Conservation (phyloP, 2,797 vertebrate species). For the Macrochelys suwanniensis region DNA sequence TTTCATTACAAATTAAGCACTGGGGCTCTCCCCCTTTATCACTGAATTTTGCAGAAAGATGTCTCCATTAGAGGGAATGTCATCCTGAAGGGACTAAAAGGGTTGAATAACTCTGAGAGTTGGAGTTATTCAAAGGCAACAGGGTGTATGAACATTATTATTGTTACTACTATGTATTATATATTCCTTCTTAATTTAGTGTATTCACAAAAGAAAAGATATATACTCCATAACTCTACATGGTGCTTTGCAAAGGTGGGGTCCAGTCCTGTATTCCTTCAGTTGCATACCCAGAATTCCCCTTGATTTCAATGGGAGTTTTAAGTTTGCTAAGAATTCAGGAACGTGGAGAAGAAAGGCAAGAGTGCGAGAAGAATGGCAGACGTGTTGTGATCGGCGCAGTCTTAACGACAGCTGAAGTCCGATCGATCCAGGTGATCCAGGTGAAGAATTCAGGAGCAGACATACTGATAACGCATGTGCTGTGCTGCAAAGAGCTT, state of each 20-base stretch:
- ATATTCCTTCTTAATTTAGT: background rate
- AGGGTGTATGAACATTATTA: background rate
- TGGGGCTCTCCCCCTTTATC: background rate
- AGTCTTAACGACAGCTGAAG: too few relatives aligned
- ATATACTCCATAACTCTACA: background rate
- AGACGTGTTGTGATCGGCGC: too few relatives aligned
- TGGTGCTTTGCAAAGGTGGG: background rate
- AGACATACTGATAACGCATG: background rate
- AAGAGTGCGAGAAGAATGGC: too few relatives aligned
- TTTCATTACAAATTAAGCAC: too few relatives aligned
- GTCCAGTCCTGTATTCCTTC: background rate
- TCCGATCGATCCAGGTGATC: too few relatives aligned
- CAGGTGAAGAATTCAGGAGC: background rate
- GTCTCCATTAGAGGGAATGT: slow-evolving; percentile 11
- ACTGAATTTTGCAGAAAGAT: background rate
- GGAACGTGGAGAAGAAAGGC: too few relatives aligned
- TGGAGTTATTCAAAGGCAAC: background rate
- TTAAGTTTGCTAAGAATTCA: slow-evolving; percentile 23
- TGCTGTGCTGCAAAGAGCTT: background rate
- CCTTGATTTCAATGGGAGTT: background rate
- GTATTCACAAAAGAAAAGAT: background rate
- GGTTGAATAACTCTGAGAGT: too few relatives aligned
- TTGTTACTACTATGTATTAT: background rate
- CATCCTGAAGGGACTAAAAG: slow-evolving; percentile 5
- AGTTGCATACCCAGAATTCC: background rate